Base-by-base conservation (phyloP, 2,888 invertebrate species). In the Apotomis capreana region DNA sequence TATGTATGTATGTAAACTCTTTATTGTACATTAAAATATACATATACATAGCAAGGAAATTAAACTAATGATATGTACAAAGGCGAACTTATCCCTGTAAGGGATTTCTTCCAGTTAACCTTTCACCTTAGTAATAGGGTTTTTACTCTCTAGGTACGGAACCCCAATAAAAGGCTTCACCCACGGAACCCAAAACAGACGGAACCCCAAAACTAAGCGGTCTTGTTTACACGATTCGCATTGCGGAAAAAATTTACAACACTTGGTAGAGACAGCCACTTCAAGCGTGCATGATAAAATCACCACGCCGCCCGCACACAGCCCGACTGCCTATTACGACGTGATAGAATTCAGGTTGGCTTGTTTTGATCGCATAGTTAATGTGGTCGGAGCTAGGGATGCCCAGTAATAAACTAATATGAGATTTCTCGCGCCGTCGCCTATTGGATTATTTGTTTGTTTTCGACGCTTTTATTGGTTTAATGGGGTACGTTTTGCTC, bases 361-460 rank as follows among this genome's bases (percentile, higher is more conserved):
- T 78, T 78, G 68, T 63, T 75, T 70, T 71, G 60, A 68, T 37
- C 57, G 61, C 52, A 69, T 68, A 57, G 57, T 69, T 64, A 58
- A 62, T 65, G 62, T 68, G 49, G 59, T 77, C 77, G 75, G 77
- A 78, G 78, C 76, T 77, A 79, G 78, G 78, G 83, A 80, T 77
- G 79, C 78, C 76, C 77, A 84, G 83, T 82, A 84, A 86, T 86
- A 87, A 68, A 87, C 86, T 88, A 84, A 87, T 87, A 87, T 81
- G 85, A 84, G 83, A 83, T 84, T 81, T 83, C 75, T 74, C 76
- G 77, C 80, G 78, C 80, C 80, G 79, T 78, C 76, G 79, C 76
- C 78, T 77, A 84, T 83, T 83, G 80, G 79, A 81, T 79, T 76
- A 78, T 78, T 80, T 85, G 82, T 83, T 84, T 82, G 82, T 82